Percentiles rank a stretch among this genome's conserved stretches.
Evolutionary conservation across 1,140 invertebrate species (phyloP).

Genomic region (Drosophila asahinai): DNA sequence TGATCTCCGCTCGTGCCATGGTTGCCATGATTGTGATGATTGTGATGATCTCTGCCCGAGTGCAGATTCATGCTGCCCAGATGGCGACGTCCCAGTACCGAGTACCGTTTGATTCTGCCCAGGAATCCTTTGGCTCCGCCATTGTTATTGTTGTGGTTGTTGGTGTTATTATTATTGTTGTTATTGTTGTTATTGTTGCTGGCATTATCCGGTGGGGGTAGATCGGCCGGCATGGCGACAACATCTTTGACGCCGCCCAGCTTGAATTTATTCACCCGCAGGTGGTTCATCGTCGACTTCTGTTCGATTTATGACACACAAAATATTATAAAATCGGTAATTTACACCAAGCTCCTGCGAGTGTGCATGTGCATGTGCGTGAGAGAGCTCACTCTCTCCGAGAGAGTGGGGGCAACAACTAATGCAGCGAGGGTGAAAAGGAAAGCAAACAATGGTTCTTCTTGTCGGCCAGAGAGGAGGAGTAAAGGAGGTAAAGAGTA

Average conservation of each 20-base stretch:
- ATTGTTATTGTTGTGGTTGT: constrained; percentile 26
- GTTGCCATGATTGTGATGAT: neutral
- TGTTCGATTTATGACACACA: constrained; percentile 30
- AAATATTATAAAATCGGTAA: constrained; percentile 16
- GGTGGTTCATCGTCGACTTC: constrained; percentile 73
- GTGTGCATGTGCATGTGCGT: neutral
- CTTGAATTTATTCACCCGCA: constrained; percentile 80
- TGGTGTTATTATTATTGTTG: neutral
- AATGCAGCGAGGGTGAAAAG: constrained; percentile 1
- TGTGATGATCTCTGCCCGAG: neutral
- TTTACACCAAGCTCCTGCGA: constrained; percentile 7
- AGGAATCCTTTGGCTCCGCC: constrained; percentile 64
- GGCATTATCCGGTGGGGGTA: constrained; percentile 31
- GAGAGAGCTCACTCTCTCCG: neutral
- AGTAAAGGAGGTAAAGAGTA: neutral
- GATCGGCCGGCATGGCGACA: constrained; percentile 43
- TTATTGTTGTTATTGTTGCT: constrained; percentile 31
- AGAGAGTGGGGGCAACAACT: neutral
- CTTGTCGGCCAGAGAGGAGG: neutral
- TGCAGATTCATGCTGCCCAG: constrained; percentile 59
- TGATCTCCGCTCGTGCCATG: constrained; percentile 13
- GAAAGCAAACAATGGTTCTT: constrained; percentile 18
- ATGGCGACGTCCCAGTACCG: constrained; percentile 70
- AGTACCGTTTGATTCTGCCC: constrained; percentile 81
- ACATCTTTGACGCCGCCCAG: constrained; percentile 67